These are phyloP conservation scores for Henricia sp. DNA, from an alignment of 53 echinoderm and acorn worm species.

Conservation along the genomic window DNA sequence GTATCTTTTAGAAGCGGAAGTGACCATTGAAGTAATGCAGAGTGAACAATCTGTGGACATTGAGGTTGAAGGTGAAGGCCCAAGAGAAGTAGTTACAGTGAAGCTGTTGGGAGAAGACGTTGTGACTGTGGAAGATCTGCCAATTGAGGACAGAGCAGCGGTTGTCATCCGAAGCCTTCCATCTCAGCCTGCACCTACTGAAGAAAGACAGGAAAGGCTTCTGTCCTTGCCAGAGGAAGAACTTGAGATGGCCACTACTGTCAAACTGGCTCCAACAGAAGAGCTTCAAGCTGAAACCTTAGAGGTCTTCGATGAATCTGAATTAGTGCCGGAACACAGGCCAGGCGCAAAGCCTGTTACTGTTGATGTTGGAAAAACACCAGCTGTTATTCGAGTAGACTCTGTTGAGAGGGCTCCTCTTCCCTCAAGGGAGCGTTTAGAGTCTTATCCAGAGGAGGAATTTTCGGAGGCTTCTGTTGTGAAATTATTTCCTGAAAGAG, in stretches of 20 bases:
- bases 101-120: constrained; percentile 13
- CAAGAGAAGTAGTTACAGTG: constrained; percentile 17
- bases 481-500: constrained; percentile 34
- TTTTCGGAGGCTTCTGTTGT: constrained; percentile 38
- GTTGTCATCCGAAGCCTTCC: constrained; percentile 25
- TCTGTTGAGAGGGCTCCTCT: constrained; percentile 31
- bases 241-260: constrained; percentile 19
- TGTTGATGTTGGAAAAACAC: constrained; percentile 31
- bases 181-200: constrained; percentile 6
- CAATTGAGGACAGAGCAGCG: constrained; percentile 27
- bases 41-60: constrained; percentile 32
- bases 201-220: constrained; percentile 2
- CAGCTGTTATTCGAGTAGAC: constrained; percentile 32
- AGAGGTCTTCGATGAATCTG: constrained; percentile 26
- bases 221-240: constrained; percentile 26
- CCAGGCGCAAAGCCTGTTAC: constrained; percentile 33
- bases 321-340: not conserved
- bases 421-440: constrained; percentile 25
- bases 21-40: constrained; percentile 39
- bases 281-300: constrained; percentile 24
- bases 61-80: constrained; percentile 26
- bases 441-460: constrained; percentile 43
- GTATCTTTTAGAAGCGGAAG: constrained; percentile 52
- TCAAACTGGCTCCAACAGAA: constrained; percentile 11
- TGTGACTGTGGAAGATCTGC: constrained; percentile 12